Evolutionary conservation across 2,888 invertebrate species (phyloP), one percentile per base, ranked within the genome.

Genomic region (Ectropis crepuscularia): DNA sequence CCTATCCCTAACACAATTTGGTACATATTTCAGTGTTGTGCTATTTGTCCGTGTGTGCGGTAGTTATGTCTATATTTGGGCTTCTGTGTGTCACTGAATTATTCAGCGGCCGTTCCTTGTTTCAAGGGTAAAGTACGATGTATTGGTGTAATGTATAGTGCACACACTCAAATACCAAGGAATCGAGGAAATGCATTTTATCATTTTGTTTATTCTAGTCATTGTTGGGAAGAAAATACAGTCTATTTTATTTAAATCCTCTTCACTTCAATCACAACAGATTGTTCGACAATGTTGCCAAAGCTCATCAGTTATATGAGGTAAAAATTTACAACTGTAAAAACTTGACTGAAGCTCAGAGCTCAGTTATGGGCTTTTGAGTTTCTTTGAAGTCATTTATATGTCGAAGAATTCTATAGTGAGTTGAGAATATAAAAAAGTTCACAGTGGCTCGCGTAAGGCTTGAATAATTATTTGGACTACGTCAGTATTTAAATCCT

Each of bases 11-110:
- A 71, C 73, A 62, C 73, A 73, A 82, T 83, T 88, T 80, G 77
- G 85, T 76, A 79, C 79, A 85, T 81, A 87, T 85, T 81, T 78
- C 81, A 75, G 77, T 79, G 75, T 72, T 73, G 71, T 70, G 73
- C 79, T 28, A 74, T 74, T 70, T 74, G 74, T 72, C 79, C 75
- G 79, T 81, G 83, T 80, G 84, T 82, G 80, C 16, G 78, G 82
- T 81, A 82, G 85, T 84, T 87, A 83, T 89, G 87, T 88, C 87
- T 92, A 90, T 92, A 90, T 90, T 90, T 90, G 88, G 87, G 83
- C 82, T 89, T 88, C 87, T 87, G 88, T 90, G 85, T 90, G 89
- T 88, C 88, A 89, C 88, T 92, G 90, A 92, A 92, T 92, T 85
- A 92, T 92, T 92, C 90, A 92, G 87, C 85, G 90, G 89, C 88